Evolutionary conservation across 2,797 vertebrate species (phyloP).

Genomic region (Epinephelus awoara): DNA sequence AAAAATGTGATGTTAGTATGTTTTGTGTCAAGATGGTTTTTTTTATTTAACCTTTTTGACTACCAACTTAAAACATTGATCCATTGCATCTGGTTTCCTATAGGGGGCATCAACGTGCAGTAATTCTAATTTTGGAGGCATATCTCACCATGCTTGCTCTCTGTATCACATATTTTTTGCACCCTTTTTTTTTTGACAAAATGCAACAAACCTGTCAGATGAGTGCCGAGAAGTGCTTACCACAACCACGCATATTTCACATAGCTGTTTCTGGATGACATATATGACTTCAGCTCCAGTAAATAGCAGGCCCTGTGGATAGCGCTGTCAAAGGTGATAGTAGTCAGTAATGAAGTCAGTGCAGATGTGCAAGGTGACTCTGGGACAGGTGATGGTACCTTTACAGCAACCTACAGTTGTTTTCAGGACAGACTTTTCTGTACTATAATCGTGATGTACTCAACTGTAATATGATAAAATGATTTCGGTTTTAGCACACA

Average conservation of each 20-base stretch:
- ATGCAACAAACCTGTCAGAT: not conserved
- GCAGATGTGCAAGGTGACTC: not conserved
- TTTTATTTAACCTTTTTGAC: not conserved
- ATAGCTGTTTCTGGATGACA: not conserved
- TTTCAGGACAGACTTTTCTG: not conserved
- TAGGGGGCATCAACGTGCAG: not conserved
- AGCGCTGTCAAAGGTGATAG: not conserved
- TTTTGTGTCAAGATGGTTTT: not conserved
- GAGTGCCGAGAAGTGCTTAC: not conserved
- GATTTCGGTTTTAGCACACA: not conserved
- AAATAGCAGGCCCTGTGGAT: not conserved
- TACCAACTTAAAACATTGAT: not conserved
- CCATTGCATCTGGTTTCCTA: not conserved
- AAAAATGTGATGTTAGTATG: not conserved
- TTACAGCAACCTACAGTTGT: not conserved
- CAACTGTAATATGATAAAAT: not conserved
- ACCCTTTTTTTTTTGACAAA: not conserved
- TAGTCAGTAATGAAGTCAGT: not conserved
- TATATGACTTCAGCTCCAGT: not conserved
- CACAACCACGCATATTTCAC: not conserved
- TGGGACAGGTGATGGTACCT: not conserved
- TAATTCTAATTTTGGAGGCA: not conserved
- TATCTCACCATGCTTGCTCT: not conserved
- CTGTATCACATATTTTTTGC: not conserved
- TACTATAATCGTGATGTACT: not conserved